Base-by-base conservation (phyloP, 2,888 invertebrate species). In the Brachylomia viminalis region DNA sequence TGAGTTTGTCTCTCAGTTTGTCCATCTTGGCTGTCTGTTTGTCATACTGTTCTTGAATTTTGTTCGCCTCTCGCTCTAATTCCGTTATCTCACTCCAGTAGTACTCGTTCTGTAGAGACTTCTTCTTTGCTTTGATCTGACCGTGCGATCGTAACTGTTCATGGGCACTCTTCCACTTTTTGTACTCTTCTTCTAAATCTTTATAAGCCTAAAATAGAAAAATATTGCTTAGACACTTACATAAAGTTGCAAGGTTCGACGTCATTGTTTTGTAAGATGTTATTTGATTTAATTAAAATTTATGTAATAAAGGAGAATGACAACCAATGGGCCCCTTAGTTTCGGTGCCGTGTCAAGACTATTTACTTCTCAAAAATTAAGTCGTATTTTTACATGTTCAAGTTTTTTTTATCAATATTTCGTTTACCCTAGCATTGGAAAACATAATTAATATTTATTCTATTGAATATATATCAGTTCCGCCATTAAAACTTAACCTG, bases 91-190 rank as follows among this genome's bases (percentile, higher is more conserved):
- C 95, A 77, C 95, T 95, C 96, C 96, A 96, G 42, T 96, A 95
- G 79, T 97, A 95, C 91, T 98, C 98, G 81, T 97, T 95, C 85
- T 97, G 96, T 13, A 97, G 89, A 0, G 91, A 84, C 62, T 93
- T 91, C 64, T 97, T 93, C 82, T 97, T 94, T 6, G 93, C 91
- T 75, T 97, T 95, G 23, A 97, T 94, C 67, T 97, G 94, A 75
- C 97, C 97, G 0, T 97, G 93, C 0, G 97, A 97, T 79, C 97
- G 95, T 58, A 97, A 91, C 69, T 96, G 95, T 58, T 97, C 97
- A 84, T 97, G 95, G 77, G 97, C 97, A 1, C 94, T 93, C 82
- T 97, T 96, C 92, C 97, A 95, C 66, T 97, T 96, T 56, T 96
- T 92, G 47, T 97, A 95, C 77, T 97, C 96, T 79, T 95, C 94